Evolutionary conservation across 2,113 vertebrate species (phyloP).

Genomic region (Colistium nudipinnis): DNA sequence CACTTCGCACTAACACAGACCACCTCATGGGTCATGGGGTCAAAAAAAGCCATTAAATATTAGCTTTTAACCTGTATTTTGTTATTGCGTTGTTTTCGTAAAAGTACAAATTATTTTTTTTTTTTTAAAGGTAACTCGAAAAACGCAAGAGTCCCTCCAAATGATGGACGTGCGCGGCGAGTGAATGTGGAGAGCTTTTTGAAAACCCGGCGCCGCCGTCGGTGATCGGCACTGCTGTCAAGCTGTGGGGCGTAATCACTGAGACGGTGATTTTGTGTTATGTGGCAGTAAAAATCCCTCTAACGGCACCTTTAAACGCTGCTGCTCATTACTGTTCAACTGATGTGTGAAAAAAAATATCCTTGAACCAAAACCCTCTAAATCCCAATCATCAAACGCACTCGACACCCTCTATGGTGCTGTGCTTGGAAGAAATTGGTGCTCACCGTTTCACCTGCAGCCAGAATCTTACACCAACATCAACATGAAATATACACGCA

Average conservation of each 20-base stretch:
- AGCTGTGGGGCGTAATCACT: slow-evolving; percentile 41
- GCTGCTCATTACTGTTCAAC: slow-evolving; percentile 45
- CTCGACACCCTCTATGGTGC: too few relatives aligned
- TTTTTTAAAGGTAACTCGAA: not conserved
- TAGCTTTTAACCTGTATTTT: too few relatives aligned
- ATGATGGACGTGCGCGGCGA: not conserved
- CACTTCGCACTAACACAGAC: too few relatives aligned
- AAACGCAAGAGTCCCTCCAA: not conserved
- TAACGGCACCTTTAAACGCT: slow-evolving; percentile 41
- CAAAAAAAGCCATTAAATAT: too few relatives aligned
- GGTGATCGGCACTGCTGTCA: not conserved
- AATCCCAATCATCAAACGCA: slow-evolving; percentile 39
- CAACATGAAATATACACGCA: slow-evolving; percentile 22
- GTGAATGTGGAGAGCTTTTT: slow-evolving; percentile 5
- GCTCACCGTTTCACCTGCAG: too few relatives aligned
- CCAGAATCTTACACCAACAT: too few relatives aligned
- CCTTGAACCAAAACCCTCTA: slow-evolving; percentile 39
- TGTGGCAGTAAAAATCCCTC: slow-evolving; percentile 41
- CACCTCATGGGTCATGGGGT: too few relatives aligned
- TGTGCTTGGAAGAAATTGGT: too few relatives aligned
- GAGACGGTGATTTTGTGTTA: slow-evolving; percentile 46
- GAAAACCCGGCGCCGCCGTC: not conserved
- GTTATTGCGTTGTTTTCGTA: not conserved
- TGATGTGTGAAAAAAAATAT: slow-evolving; percentile 51
- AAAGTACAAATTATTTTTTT: not conserved